Evolutionary conservation across 2,888 invertebrate genomes (phyloP).

Genomic region (Cantharis nigra): DNA sequence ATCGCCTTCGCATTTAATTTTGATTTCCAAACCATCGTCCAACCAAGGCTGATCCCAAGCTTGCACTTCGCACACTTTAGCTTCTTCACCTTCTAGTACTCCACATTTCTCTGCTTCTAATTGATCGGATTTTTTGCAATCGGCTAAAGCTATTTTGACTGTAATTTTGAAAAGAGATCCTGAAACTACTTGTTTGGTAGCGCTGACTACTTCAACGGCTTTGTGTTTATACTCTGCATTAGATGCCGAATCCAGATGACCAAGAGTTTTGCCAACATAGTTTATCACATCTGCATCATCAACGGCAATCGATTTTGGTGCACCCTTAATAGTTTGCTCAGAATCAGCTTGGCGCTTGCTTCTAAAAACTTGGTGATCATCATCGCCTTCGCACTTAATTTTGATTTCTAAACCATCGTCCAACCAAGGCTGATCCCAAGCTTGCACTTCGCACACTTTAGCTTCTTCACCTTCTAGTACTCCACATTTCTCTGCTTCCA

Average conservation of each 20-base stretch:
- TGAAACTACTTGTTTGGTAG: conserved; percentile 60
- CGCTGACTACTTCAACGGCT: conserved; percentile 43
- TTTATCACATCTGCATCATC: conserved; percentile 29
- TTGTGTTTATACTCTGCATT: conserved; percentile 43
- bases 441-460: conserved; percentile 55
- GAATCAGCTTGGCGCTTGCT: not conserved
- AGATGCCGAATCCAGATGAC: conserved; percentile 44
- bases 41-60: conserved; percentile 66
- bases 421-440: conserved; percentile 66
- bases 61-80: conserved; percentile 54
- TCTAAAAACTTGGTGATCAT: not conserved
- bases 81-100: conserved; percentile 41
- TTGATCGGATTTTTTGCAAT: conserved; percentile 54
- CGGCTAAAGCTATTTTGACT: conserved; percentile 62
- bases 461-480: conserved; percentile 42
- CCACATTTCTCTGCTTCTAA: conserved; percentile 37
- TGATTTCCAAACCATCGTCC: conserved; percentile 54
- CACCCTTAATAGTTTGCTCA: not conserved
- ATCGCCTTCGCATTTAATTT: conserved; percentile 50
- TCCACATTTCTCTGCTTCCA: conserved; percentile 39
- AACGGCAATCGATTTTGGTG: not conserved
- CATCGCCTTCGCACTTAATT: conserved; percentile 49
- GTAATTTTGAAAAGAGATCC: conserved; percentile 63
- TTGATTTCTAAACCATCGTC: conserved; percentile 53
- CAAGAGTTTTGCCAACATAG: conserved; percentile 37